phyloP scores from a whole-genome alignment of 1,140 invertebrate genomes.

The Drosophila trapezifrons region DNA sequence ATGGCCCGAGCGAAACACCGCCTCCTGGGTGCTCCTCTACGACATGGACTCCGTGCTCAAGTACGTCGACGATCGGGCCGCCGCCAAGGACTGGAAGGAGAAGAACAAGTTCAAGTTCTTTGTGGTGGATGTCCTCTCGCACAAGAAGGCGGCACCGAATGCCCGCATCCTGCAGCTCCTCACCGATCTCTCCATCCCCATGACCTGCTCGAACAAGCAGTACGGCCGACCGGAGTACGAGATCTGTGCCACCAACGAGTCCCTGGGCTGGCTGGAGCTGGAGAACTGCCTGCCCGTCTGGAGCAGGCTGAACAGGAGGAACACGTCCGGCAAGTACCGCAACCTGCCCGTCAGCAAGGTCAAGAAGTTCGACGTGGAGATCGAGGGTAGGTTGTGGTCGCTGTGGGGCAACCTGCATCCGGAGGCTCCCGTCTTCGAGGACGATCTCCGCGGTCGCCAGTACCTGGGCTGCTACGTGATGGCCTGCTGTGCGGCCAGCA shows the following conservation, averaged over 20 bases:
- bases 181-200: constrained; percentile 72
- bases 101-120: constrained; percentile 66
- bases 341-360: constrained; percentile 84
- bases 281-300: constrained; percentile 84
- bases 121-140: constrained; percentile 66
- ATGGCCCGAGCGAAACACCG: constrained; percentile 75
- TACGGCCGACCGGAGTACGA: constrained; percentile 69
- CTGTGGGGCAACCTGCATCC: constrained; percentile 86
- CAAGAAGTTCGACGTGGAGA: constrained; percentile 87
- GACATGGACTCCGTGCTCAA: constrained; percentile 60
- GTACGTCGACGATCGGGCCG: constrained; percentile 61
- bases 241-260: constrained; percentile 84
- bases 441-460: constrained; percentile 85
- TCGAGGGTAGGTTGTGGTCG: constrained; percentile 86
- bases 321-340: constrained; percentile 85
- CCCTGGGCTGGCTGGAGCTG: constrained; percentile 85
- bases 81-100: constrained; percentile 66
- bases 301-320: constrained; percentile 85
- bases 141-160: constrained; percentile 73
- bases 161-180: constrained; percentile 71
- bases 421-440: constrained; percentile 84
- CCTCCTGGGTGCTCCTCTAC: constrained; percentile 78
- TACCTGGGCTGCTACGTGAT: constrained; percentile 86
- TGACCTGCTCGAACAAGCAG: constrained; percentile 62
- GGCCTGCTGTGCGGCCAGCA: constrained; percentile 85